Evolutionary conservation across 2,113 vertebrate genomes (phyloP).

Genomic region (Indri indri): DNA sequence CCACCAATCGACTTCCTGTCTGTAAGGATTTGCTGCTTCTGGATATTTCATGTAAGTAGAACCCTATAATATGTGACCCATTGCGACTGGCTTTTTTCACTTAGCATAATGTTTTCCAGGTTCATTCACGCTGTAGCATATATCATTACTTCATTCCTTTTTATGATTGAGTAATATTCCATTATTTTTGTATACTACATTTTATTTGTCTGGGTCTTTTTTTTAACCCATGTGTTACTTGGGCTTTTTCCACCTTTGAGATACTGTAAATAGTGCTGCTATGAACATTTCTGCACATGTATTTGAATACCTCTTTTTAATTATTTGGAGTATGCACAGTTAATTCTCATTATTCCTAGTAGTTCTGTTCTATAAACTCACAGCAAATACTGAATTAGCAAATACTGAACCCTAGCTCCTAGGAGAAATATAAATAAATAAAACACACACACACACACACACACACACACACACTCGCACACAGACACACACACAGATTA

Average conservation of each 20-base stretch:
- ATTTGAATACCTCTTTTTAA: background rate
- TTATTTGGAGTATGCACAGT: background rate
- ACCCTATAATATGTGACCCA: background rate
- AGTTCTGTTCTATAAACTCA: background rate
- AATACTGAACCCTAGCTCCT: background rate
- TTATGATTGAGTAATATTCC: background rate
- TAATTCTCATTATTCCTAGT: background rate
- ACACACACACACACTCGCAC: too few species aligned
- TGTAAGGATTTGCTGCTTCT: background rate
- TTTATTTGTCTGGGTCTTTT: background rate
- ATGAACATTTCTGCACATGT: background rate
- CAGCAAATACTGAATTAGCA: background rate
- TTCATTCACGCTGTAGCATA: rapidly evolving
- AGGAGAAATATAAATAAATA: background rate
- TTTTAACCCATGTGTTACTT: too few species aligned
- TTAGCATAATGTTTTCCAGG: background rate
- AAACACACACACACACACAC: too few species aligned
- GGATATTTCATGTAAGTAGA: background rate
- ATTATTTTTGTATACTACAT: background rate
- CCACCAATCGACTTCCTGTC: background rate
- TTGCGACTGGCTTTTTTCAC: background rate
- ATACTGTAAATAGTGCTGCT: too few species aligned
- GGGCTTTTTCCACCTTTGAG: background rate
- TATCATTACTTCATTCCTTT: background rate
- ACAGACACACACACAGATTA: background rate